Percentiles rank a stretch among this genome's conserved stretches.
These are phyloP conservation scores for Coilia nasus DNA, from an alignment of 2,797 vertebrate genomes.

Conservation along the genomic window DNA sequence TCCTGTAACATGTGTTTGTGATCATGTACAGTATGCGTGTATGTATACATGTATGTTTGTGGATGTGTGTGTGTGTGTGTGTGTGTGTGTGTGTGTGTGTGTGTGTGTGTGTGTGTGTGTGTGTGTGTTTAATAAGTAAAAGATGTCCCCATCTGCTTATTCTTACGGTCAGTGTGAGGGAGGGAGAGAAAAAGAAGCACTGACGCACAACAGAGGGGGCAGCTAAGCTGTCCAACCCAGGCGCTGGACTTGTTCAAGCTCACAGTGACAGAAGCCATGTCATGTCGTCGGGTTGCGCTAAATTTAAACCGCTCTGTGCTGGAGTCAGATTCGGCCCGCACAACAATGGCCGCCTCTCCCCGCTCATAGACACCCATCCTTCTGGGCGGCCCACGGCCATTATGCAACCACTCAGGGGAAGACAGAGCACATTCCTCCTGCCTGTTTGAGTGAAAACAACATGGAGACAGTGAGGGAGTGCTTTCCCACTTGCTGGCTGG, in stretches of 20 bases:
- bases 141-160: background rate
- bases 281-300: background rate
- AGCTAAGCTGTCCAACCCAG: background rate
- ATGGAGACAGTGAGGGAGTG: background rate
- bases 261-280: background rate
- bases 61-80: background rate
- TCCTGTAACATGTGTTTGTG: no score
- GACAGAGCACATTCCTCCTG: slow-evolving; percentile 24
- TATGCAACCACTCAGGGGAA: background rate
- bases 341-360: background rate
- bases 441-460: slow-evolving; percentile 24
- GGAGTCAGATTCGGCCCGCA: background rate
- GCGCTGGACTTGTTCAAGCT: background rate
- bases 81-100: background rate
- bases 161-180: background rate
- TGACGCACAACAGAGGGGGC: background rate
- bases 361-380: background rate
- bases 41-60: background rate
- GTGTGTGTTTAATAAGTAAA: background rate
- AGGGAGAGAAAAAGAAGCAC: background rate
- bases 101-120: slow-evolving; percentile 5
- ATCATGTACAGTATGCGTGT: no score
- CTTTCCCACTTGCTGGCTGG: background rate
- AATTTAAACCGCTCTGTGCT: background rate
- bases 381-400: background rate